These are phyloP conservation scores for Drosophila macrospina DNA, from an alignment of 2,888 invertebrate genomes.

Conservation along the genomic window DNA sequence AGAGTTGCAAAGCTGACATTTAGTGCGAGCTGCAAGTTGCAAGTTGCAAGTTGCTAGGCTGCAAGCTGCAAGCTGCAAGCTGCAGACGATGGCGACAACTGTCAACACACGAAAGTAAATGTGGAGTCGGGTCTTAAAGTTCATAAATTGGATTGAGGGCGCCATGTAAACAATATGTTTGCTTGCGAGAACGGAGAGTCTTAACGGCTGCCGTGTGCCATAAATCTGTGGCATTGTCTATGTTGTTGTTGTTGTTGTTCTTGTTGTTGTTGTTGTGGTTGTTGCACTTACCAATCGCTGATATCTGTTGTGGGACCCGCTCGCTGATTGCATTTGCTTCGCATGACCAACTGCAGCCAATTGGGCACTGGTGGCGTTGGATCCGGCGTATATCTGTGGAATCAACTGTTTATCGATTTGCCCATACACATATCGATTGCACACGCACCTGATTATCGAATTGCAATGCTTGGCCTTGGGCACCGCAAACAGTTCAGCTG, in stretches of 20 bases:
- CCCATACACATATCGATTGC: neutral
- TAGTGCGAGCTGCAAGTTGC: constrained; percentile 54
- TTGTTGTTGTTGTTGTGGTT: neutral
- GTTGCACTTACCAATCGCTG: constrained; percentile 67
- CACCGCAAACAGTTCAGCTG: constrained; percentile 79
- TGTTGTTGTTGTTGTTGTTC: neutral
- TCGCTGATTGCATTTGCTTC: constrained; percentile 81
- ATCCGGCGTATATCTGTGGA: constrained; percentile 84
- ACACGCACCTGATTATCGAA: constrained; percentile 83
- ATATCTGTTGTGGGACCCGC: constrained; percentile 41
- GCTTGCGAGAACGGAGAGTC: constrained; percentile 37
- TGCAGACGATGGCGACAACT: constrained; percentile 65
- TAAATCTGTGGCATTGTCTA: constrained; percentile 64
- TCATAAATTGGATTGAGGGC: constrained; percentile 72
- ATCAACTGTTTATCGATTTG: neutral
- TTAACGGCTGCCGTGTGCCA: constrained; percentile 73
- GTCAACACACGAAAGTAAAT: constrained; percentile 79
- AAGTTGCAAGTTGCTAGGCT: constrained; percentile 42
- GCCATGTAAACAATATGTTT: constrained; percentile 76
- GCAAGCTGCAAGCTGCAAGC: constrained; percentile 27
- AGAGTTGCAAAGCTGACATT: constrained; percentile 59
- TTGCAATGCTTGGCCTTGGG: constrained; percentile 81
- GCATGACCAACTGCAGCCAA: constrained; percentile 85
- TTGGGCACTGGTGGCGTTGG: constrained; percentile 83
- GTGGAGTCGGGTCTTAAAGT: constrained; percentile 62